Percentiles rank a stretch among this genome's conserved stretches.
Conservation (phyloP, 2,888 invertebrate genomes). For the Galerucella pusilla region DNA sequence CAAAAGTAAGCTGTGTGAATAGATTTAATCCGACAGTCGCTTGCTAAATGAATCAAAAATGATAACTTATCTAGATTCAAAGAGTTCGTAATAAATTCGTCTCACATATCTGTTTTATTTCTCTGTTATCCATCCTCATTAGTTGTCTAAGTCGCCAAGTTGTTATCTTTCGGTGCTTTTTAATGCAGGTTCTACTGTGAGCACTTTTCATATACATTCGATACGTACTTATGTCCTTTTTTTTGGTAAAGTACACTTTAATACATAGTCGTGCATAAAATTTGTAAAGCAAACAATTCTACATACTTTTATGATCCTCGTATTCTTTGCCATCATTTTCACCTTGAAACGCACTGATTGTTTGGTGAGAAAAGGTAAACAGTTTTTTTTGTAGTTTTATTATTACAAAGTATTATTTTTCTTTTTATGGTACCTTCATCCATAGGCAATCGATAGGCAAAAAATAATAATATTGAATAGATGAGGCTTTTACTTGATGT, state of each 20-base stretch:
- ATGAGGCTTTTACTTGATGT: too few relatives aligned
- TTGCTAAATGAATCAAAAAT: too few relatives aligned
- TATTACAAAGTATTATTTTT: slow-evolving; percentile 21
- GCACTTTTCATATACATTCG: not conserved
- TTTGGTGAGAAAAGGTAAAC: slow-evolving; percentile 25
- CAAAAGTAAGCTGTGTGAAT: too few relatives aligned
- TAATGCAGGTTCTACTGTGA: too few relatives aligned
- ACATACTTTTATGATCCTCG: slow-evolving; percentile 21
- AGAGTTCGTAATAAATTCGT: too few relatives aligned
- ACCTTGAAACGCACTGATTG: slow-evolving; percentile 29
- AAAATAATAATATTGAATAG: too few relatives aligned
- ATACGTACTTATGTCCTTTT: not conserved
- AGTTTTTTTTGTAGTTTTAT: slow-evolving; percentile 19
- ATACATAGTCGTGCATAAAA: slow-evolving; percentile 20
- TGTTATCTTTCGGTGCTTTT: too few relatives aligned
- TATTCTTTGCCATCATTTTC: slow-evolving; percentile 16
- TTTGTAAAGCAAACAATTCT: slow-evolving; percentile 17
- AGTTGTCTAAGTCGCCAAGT: too few relatives aligned
- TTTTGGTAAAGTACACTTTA: not conserved
- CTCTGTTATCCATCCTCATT: too few relatives aligned
- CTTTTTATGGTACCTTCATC: slow-evolving; percentile 11
- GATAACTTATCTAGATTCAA: too few relatives aligned
- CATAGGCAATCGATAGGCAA: slow-evolving; percentile 2
- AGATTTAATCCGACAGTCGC: too few relatives aligned
- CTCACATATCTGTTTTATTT: too few relatives aligned